Conservation (phyloP, 2,797 vertebrate species). For the Pangasius krempfi region DNA sequence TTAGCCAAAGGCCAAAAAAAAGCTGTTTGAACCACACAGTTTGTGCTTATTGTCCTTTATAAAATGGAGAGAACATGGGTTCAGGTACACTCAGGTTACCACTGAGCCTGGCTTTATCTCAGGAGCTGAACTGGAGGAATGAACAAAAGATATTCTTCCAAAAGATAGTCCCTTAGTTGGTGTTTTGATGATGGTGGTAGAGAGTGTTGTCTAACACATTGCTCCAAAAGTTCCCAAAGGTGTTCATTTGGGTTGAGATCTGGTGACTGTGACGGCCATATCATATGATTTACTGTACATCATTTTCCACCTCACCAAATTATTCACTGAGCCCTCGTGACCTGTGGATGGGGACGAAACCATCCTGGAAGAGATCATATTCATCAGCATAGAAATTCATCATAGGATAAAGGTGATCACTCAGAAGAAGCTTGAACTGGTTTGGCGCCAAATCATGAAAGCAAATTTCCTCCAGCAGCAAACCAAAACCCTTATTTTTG, state of each 20-base stretch:
- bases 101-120: background rate
- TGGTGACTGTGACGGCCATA: background rate
- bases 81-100: background rate
- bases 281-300: background rate
- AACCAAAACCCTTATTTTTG: background rate
- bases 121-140: background rate
- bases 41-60: background rate
- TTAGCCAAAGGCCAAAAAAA: slow-evolving; percentile 60
- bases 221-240: background rate
- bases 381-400: background rate
- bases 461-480: background rate
- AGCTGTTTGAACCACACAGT: slow-evolving; percentile 57
- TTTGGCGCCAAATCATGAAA: background rate
- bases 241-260: background rate
- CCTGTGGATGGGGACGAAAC: background rate
- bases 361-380: background rate
- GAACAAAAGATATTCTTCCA: background rate
- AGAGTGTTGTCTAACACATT: background rate
- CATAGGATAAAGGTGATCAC: background rate
- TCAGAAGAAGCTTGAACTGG: background rate
- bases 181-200: background rate
- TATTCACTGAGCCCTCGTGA: background rate
- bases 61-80: background rate
- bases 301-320: background rate
- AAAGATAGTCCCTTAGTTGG: background rate